These are phyloP conservation scores for Biston betularia DNA, from an alignment of 2,888 invertebrate genomes.

Conservation along the genomic window DNA sequence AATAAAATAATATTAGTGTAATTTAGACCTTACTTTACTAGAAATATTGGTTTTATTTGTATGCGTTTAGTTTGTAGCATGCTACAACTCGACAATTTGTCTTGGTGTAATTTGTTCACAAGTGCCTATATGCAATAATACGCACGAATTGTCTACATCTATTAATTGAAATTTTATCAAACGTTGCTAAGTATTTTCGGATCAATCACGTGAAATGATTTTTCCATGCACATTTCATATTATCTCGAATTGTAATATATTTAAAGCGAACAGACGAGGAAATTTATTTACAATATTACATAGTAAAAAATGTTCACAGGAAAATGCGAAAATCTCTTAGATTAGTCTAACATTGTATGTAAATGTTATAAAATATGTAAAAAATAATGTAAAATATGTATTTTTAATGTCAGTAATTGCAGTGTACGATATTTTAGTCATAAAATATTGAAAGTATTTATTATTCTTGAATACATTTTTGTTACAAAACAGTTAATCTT, in stretches of 20 bases:
- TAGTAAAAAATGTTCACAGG: background rate
- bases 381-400: slow-evolving; percentile 36
- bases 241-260: background rate
- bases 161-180: background rate
- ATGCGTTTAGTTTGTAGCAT: background rate
- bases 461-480: slow-evolving; percentile 67
- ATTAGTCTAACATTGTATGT: background rate
- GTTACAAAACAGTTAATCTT: slow-evolving; percentile 55
- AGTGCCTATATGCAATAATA: slow-evolving; percentile 5
- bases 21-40: background rate
- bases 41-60: background rate
- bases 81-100: background rate
- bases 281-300: background rate
- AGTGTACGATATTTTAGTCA: slow-evolving; percentile 44
- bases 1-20: no score
- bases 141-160: background rate
- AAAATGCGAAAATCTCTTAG: background rate
- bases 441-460: slow-evolving; percentile 61
- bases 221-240: background rate
- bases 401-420: slow-evolving; percentile 33
- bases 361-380: slow-evolving; percentile 6
- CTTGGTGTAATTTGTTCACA: background rate
- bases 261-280: background rate
- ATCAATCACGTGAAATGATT: background rate
- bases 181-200: background rate